These are phyloP conservation scores for Marasmarcha lunaedactyla DNA, from an alignment of 2,888 invertebrate genomes.

Conservation along the genomic window DNA sequence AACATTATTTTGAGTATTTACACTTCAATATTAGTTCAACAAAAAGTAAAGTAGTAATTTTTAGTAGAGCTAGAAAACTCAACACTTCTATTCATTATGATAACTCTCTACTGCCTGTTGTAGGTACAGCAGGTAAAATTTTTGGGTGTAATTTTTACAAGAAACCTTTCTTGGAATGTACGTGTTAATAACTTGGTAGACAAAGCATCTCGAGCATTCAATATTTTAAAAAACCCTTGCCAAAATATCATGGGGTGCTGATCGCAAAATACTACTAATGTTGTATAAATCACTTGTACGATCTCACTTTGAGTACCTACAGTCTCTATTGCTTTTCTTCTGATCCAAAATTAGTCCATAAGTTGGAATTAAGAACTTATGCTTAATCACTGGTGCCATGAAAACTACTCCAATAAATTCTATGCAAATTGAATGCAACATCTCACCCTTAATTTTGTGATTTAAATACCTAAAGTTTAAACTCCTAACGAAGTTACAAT, in stretches of 20 bases:
- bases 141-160: constrained; percentile 7
- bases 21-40: background rate
- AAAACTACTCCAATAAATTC: too few relatives aligned
- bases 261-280: constrained; percentile 5
- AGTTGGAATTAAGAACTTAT: too few relatives aligned
- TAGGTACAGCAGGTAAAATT: constrained; percentile 4
- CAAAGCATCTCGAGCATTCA: constrained; percentile 1
- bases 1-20: constrained; percentile 2
- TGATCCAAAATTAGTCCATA: background rate
- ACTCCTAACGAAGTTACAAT: too few relatives aligned
- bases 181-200: background rate
- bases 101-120: constrained; percentile 1
- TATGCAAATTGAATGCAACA: too few relatives aligned
- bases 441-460: too few relatives aligned
- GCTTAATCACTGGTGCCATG: too few relatives aligned
- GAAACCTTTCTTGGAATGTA: constrained; percentile 5
- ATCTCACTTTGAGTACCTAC: constrained; percentile 4
- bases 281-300: constrained; percentile 4
- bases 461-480: too few relatives aligned
- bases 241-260: constrained; percentile 3
- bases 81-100: background rate
- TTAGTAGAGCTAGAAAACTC: background rate
- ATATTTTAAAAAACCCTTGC: constrained; percentile 3
- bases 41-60: constrained; percentile 4
- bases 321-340: constrained; percentile 6